Percentiles rank a stretch among this genome's conserved stretches.
Evolutionary conservation across 2,888 invertebrate genomes (phyloP).

Genomic region (Drosophila neutralis): DNA sequence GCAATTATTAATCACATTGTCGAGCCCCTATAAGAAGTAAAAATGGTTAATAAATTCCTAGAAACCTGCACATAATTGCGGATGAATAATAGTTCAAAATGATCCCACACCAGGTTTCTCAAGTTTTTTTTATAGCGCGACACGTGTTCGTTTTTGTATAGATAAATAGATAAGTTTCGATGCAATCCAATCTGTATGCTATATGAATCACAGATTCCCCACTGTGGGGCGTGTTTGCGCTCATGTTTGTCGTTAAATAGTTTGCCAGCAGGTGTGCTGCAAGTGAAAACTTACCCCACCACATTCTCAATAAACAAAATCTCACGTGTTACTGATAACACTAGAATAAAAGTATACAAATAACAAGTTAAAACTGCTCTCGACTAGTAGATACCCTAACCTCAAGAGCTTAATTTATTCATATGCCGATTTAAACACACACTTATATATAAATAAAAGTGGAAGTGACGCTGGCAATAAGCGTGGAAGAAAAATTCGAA

Average conservation of each 20-base stretch:
- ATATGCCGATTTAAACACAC: not conserved
- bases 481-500: not conserved
- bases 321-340: slow-evolving; percentile 55
- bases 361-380: not conserved
- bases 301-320: slow-evolving; percentile 1
- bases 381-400: not conserved
- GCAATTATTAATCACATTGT: not conserved
- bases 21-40: not conserved
- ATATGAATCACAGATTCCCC: not conserved
- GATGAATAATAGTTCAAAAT: not conserved
- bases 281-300: slow-evolving; percentile 1
- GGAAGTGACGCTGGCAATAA: too few species aligned
- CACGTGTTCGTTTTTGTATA: slow-evolving; percentile 2
- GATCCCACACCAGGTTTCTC: too few species aligned
- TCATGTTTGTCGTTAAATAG: slow-evolving; percentile 2
- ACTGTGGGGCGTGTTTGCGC: not conserved
- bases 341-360: slow-evolving; percentile 7
- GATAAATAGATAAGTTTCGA: not conserved
- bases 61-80: not conserved
- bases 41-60: not conserved
- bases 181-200: slow-evolving; percentile 11
- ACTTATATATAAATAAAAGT: not conserved
- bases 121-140: too few species aligned
- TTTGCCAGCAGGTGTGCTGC: slow-evolving; percentile 4
- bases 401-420: not conserved